Conservation (phyloP, 2,888 invertebrate genomes). For the Chrysolina haemoptera region DNA sequence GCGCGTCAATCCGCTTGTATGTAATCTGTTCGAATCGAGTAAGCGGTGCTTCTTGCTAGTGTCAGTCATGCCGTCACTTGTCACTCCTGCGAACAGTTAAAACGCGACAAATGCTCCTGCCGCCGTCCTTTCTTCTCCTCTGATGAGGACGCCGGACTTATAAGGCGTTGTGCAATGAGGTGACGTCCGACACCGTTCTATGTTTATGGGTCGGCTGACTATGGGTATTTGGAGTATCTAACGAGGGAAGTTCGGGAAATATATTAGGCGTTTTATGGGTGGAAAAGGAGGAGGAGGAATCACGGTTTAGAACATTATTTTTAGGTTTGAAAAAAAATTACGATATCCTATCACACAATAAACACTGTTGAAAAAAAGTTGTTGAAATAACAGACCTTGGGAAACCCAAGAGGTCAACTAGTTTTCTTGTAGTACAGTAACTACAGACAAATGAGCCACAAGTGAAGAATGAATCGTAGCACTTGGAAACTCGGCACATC, state of each 20-base stretch:
- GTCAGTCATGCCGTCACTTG: slow-evolving; percentile 60
- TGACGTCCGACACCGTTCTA: slow-evolving; percentile 37
- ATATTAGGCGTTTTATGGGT: too few species aligned
- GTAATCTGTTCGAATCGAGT: slow-evolving; percentile 58
- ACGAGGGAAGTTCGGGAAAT: background rate
- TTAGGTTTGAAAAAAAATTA: too few species aligned
- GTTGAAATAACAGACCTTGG: too few species aligned
- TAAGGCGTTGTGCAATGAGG: slow-evolving; percentile 44
- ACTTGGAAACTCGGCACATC: too few species aligned
- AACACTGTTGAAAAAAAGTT: too few species aligned
- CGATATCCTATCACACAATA: too few species aligned
- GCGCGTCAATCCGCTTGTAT: slow-evolving; percentile 59
- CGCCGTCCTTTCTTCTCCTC: slow-evolving; percentile 43
- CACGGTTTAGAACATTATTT: too few species aligned
- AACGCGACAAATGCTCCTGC: slow-evolving; percentile 53
- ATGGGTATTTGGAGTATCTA: slow-evolving; percentile 25
- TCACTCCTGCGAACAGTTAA: slow-evolving; percentile 49
- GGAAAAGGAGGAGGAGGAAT: too few species aligned
- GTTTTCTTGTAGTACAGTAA: too few species aligned
- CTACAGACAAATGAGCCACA: too few species aligned
- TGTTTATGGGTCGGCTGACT: slow-evolving; percentile 33
- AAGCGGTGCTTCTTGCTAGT: slow-evolving; percentile 51
- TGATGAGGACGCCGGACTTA: slow-evolving; percentile 49
- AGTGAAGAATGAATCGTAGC: too few species aligned
- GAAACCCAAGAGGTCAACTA: too few species aligned